Evolutionary conservation across 2,113 vertebrate genomes (phyloP), one percentile per base, ranked within the genome.

Genomic region (Rhipidura dahli): DNA sequence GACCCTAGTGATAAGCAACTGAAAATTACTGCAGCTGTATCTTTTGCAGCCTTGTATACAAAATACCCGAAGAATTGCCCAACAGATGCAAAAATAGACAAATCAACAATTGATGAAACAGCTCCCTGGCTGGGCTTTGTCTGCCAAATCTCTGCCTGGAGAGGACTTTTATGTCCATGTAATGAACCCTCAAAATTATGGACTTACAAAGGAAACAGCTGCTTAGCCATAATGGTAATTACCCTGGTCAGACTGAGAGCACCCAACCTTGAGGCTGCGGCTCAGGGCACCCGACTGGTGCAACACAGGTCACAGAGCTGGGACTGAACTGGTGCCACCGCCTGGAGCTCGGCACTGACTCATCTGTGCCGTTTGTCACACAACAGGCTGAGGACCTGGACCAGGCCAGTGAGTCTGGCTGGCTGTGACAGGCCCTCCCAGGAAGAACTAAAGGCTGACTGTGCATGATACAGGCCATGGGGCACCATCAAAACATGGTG

Each of bases 61-160:
- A 19, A 97, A 96, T 49, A 87, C 44, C 11, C 24, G 61, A 89
- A 90, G 87, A 96, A 94, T 78, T 88, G 80, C 88, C 80, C 73
- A 93, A 83, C 92, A 97, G 96, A 94, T 88, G 87, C 72, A 93
- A 95, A 97, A 97, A 94, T 54, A 93, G 95, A 93, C 92, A 97
- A 97, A 95, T 85, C 65, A 86, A 89, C 80, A 95, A 82, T 93
- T 44, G 39, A 94, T 82, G 54, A 60, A 94, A 97, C 45, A 59
- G 84, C 86, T 97, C 93, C 95, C 93, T 69, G 79, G 81, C 68
- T 75, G 85, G 53, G 60, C 45, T 95, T 80, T 39, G 15, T 66
- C 60, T 78, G 88, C 90, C 95, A 94, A 79, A 70, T 71, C 17
- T 94, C 86, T 71, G 95, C 79, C 91, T 87, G 71, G 89, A 96